Conservation (phyloP, 2,888 invertebrate species). For the Loripinus fragilis region DNA sequence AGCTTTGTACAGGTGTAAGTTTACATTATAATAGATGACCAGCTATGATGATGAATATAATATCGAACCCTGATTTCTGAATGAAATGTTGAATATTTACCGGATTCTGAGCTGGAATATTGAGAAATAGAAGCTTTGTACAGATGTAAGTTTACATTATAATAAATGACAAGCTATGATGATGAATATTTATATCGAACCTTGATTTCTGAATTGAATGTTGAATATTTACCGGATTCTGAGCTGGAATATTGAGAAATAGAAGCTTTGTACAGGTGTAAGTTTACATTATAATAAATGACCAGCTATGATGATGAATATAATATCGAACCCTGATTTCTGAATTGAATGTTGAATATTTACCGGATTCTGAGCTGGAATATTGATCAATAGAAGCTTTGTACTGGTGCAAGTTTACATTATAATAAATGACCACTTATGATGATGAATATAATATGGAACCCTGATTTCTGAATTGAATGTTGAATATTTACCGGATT, state of each 20-base stretch:
- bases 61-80: constrained; percentile 1
- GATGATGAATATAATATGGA: no score
- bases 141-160: no score
- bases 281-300: no score
- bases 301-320: constrained; percentile 4
- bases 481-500: constrained; percentile 4
- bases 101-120: constrained; percentile 34
- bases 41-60: constrained; percentile 25
- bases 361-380: no score
- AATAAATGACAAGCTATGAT: constrained; percentile 5
- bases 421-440: constrained; percentile 4
- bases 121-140: no score
- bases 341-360: no score
- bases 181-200: background rate
- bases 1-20: no score
- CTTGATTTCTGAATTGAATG: background rate
- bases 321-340: background rate
- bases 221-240: constrained; percentile 4
- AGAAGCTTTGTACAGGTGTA: no score
- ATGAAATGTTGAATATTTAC: constrained; percentile 17
- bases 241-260: background rate
- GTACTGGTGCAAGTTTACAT: no score
- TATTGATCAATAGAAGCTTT: no score
- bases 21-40: no score
- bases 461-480: no score